A percentile compares a stretch with the other conserved stretches of the same genome.
These are phyloP conservation scores for Drosophila yakuba DNA, from an alignment of 1,140 invertebrate species.

Conservation along the genomic window DNA sequence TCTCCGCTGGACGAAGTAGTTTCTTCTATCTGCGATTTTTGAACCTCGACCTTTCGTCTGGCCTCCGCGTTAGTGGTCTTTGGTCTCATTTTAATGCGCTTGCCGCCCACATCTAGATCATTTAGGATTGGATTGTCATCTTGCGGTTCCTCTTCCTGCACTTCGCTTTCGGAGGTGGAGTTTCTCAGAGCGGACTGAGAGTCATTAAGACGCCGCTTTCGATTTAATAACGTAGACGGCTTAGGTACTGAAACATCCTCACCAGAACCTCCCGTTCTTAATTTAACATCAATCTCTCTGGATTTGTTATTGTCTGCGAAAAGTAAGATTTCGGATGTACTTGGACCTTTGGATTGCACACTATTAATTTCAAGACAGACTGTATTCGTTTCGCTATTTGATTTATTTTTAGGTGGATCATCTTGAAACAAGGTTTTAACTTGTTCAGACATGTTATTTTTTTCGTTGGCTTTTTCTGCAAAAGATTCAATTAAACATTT, in stretches of 20 bases:
- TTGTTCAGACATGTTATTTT: not conserved
- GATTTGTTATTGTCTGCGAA: not conserved
- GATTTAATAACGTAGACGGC: conserved; percentile 34
- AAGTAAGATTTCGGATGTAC: conserved; percentile 18
- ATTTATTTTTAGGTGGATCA: not conserved
- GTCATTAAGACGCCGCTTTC: conserved; percentile 66
- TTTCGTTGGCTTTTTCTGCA: not conserved
- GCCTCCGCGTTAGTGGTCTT: conserved; percentile 86
- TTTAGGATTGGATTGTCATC: conserved; percentile 83
- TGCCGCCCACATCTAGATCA: conserved; percentile 85
- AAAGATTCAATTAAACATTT: not conserved
- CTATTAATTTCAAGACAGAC: not conserved
- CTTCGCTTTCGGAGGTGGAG: conserved; percentile 75
- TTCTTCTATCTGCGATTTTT: conserved; percentile 85
- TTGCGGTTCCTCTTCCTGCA: conserved; percentile 68
- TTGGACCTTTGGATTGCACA: conserved; percentile 27
- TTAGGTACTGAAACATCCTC: not conserved
- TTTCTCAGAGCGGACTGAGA: conserved; percentile 44
- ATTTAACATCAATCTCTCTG: not conserved
- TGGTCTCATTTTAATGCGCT: conserved; percentile 86
- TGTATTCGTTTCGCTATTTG: not conserved
- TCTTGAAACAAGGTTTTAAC: not conserved
- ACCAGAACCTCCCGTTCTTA: not conserved
- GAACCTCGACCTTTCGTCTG: conserved; percentile 87
- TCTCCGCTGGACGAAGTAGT: conserved; percentile 85